Base-by-base conservation (phyloP, 1,140 invertebrate species). In the Drosophila lowei region DNA sequence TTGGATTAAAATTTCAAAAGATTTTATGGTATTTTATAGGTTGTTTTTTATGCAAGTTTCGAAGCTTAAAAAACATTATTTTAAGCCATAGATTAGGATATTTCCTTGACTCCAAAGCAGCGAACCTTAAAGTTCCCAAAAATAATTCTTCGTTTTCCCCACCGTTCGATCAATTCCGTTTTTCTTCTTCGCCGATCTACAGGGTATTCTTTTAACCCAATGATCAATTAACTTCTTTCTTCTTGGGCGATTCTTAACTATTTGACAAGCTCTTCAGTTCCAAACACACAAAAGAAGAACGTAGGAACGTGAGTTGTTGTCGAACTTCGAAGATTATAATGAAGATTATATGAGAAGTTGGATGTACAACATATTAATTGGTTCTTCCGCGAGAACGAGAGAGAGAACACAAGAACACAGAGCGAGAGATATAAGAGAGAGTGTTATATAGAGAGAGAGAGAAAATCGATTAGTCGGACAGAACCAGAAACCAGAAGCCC, bases 381-480 rank as follows among this genome's bases (percentile, higher is more conserved):
- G 53, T 61, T 41, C 38, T 49, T 28, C 18, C 30, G 49, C 57
- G 48, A 47, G 18, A 62, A 49, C 34, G 50, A 67, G 41, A 52
- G 50, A 46, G 44, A 49, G 9, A 49, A 25, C n/a, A 18, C n/a
- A 16, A 16, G 21, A 42, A 41, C 34, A 18, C 11, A 49, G 21
- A 11, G n/a, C 47, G 28, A 50, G 38, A 50, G 48, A 52, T 13
- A 38, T 13, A 38, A 38, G 47, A 18, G 48, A 44, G 44, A 57
- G 61, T 47, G 48, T 47, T 43, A 21, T 55, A 23, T 8, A 11
- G 23, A 56, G 43, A 50, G 50, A 53, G 34, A 65, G 25, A 59
- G 54, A 77, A 78, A 86, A 86, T 86, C 81, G 81, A 86, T 86
- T 86, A 74, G 81, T 77, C 16, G 38, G 43, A 67, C 43, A 34